Base-by-base conservation (phyloP, 2,797 vertebrate species). In the Fundulus diaphanus region DNA sequence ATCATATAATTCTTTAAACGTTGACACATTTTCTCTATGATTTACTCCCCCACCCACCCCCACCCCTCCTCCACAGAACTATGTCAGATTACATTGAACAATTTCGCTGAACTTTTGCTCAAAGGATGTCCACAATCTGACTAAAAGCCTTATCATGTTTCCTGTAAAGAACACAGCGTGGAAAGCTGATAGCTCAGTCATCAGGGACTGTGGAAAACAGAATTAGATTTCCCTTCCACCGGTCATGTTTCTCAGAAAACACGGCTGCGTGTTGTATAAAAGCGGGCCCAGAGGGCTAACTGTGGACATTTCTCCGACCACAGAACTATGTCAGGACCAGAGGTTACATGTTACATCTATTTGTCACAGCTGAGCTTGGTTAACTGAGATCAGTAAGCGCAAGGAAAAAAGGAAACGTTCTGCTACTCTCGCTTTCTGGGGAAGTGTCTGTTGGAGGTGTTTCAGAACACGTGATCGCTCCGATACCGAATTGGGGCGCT, bases 101-200 rank as follows among this genome's bases (percentile, higher is more conserved):
- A 52, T 80, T 80, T 74, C 24, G 77, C 77, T 82, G 31, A 83
- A 63, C 67, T 68, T 52, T 68, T 74, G 63, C 81, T 77, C 35
- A 68, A 68, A 72, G 22, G 49, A 82, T 1, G 49, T 72, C 66
- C 59, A 65, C 72, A 63, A 40, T 78, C 66, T 48, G 69, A 84
- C 81, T 90, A 77, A 91, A 85, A 90, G 88, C 61, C 2, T 86
- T 87, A 80, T 84, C 73, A 8, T 89, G 86, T 88, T 88, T 81
- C 74, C 51, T 2, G 29, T 72, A 65, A 66, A 79, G 63, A 84
- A 78, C 74, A 77, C 33, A 46, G 27, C n/a, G 24, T 40, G 40
- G 79, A 77, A 81, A 84, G 74, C 73, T 73, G 77, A 87, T 86
- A 72, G 77, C 51, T 46, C 73, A 67, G 76, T 87, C 66, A 51